Conservation (phyloP, 1,140 invertebrate species). For the Caerostris darwini region DNA sequence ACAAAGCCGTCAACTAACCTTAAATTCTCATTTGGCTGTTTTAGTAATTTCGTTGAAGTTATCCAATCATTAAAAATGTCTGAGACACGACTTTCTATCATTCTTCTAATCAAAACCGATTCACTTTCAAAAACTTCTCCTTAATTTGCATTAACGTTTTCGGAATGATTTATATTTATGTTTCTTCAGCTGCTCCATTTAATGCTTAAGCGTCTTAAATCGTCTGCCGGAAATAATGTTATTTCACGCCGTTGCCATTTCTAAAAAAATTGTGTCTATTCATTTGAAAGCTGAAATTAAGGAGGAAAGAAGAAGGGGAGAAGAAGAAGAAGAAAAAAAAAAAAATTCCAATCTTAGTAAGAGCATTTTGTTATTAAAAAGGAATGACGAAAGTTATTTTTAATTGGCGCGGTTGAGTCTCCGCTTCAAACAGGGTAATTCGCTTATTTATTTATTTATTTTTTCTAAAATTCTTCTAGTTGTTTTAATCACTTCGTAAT, state of each 20-base stretch:
- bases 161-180: constrained; percentile 63
- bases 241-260: constrained; percentile 33
- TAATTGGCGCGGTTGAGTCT: constrained; percentile 51
- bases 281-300: constrained; percentile 41
- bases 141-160: constrained; percentile 35
- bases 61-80: constrained; percentile 31
- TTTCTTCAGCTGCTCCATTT: constrained; percentile 37
- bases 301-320: constrained; percentile 9
- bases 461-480: background rate
- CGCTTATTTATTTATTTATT: background rate
- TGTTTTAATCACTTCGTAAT: constrained; percentile 53
- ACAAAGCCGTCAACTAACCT: background rate
- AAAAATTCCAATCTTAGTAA: constrained; percentile 53
- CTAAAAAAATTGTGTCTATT: constrained; percentile 17
- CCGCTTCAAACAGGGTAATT: constrained; percentile 23
- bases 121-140: constrained; percentile 23
- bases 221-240: constrained; percentile 33
- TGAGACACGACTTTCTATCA: background rate
- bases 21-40: background rate
- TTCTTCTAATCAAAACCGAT: constrained; percentile 37
- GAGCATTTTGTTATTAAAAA: constrained; percentile 68
- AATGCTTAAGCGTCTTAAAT: constrained; percentile 41
- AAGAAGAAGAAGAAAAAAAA: background rate
- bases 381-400: constrained; percentile 57
- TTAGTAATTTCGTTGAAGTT: background rate